phyloP scores from a whole-genome alignment of 2,113 vertebrate species.

The Hippocampus barbouri region DNA sequence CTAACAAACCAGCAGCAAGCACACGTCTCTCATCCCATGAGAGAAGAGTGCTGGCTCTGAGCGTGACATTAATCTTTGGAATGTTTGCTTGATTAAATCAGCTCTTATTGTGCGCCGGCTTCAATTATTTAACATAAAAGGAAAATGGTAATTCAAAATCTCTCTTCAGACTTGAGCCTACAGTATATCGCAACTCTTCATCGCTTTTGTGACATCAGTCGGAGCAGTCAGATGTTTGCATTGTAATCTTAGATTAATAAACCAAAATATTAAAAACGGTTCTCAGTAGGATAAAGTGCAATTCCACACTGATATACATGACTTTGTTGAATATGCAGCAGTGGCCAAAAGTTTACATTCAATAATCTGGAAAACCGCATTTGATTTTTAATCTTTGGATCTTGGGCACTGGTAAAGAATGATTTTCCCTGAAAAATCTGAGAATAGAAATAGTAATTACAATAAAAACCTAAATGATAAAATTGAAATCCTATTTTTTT shows the following conservation, averaged over 20 bases:
- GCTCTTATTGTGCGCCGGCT: not conserved
- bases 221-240: not conserved
- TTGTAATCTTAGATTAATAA: not conserved
- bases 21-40: not conserved
- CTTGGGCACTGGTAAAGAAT: no score
- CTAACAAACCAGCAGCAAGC: constrained; percentile 3
- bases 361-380: no score
- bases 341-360: no score
- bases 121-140: not conserved
- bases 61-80: not conserved
- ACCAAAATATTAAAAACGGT: not conserved
- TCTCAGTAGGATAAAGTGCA: not conserved
- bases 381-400: no score
- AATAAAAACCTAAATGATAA: no score
- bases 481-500: no score
- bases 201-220: not conserved
- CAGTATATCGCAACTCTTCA: not conserved
- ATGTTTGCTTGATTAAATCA: constrained; percentile 5
- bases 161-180: not conserved
- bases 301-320: not conserved
- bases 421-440: no score
- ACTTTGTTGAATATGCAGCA: no score
- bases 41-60: not conserved
- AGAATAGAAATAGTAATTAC: no score
- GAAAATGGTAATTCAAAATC: not conserved